These are phyloP conservation scores for Anticlea derivata DNA, from an alignment of 2,888 invertebrate species.

Conservation along the genomic window DNA sequence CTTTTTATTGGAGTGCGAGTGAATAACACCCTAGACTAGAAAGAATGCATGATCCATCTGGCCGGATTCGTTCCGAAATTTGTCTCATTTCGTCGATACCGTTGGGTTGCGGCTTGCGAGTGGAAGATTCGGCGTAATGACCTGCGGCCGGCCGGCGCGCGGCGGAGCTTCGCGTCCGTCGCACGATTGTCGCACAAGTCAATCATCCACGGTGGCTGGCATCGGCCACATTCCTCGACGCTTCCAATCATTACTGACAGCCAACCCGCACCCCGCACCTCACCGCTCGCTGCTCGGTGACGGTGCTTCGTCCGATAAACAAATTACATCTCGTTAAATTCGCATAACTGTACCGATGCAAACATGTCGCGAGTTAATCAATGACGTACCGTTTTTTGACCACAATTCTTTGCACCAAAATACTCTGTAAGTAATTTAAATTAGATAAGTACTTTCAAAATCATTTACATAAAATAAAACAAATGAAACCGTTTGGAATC, in stretches of 20 bases:
- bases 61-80: conserved; percentile 54
- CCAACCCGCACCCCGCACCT: conserved; percentile 4
- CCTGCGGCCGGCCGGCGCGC: conserved; percentile 35
- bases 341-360: conserved; percentile 42
- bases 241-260: conserved; percentile 28
- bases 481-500: conserved; percentile 16
- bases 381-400: conserved; percentile 29
- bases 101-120: conserved; percentile 49
- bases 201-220: conserved; percentile 50
- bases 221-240: conserved; percentile 42
- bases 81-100: conserved; percentile 52
- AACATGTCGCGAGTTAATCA: conserved; percentile 37
- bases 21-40: conserved; percentile 35
- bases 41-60: conserved; percentile 40
- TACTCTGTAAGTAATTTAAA: conserved; percentile 7
- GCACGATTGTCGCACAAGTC: conserved; percentile 58
- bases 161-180: conserved; percentile 48
- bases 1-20: conserved; percentile 27
- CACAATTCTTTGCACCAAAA: conserved; percentile 11
- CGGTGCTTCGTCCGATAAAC: conserved; percentile 44
- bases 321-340: conserved; percentile 47
- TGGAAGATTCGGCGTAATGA: conserved; percentile 40
- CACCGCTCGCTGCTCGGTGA: conserved; percentile 15
- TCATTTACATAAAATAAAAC: conserved; percentile 7
- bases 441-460: conserved; percentile 4